Percentiles rank a stretch among this genome's conserved stretches.
Conservation (phyloP, 1,140 invertebrate genomes). For the Spodoptera frugiperda region DNA sequence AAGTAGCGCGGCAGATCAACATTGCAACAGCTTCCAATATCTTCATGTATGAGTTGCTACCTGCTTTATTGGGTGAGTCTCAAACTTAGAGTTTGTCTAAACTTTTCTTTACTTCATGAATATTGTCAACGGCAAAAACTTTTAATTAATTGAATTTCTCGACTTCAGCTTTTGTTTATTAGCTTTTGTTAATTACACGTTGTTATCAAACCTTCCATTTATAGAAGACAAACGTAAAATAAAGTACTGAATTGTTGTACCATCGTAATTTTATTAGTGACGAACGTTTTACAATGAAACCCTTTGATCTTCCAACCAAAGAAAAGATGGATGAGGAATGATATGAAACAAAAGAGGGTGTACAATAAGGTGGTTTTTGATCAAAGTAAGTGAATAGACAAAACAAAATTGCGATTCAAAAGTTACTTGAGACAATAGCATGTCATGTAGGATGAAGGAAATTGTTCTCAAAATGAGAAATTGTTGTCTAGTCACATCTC, state of each 20-base stretch:
- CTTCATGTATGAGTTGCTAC: slow-evolving; percentile 88
- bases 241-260: not conserved
- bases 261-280: not conserved
- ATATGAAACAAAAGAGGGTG: too few species aligned
- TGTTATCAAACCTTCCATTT: slow-evolving; percentile 13
- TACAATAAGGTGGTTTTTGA: too few species aligned
- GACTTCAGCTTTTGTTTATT: slow-evolving; percentile 5
- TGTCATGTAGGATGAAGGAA: too few species aligned
- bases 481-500: too few species aligned
- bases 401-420: too few species aligned
- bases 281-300: too few species aligned
- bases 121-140: slow-evolving; percentile 5
- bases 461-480: too few species aligned
- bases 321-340: too few species aligned
- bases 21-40: slow-evolving; percentile 88
- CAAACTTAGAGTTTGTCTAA: not conserved
- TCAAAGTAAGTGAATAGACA: too few species aligned
- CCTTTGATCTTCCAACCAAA: too few species aligned
- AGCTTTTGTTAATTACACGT: slow-evolving; percentile 22
- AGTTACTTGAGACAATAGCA: too few species aligned
- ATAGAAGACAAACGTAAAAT: not conserved
- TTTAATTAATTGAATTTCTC: slow-evolving; percentile 22
- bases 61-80: slow-evolving; percentile 85
- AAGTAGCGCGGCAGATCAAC: slow-evolving; percentile 89
- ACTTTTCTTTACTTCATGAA: slow-evolving; percentile 8